Percentiles rank a stretch among this genome's conserved stretches.
Conservation (phyloP, 1,140 invertebrate species). For the Dicyema japonicum region DNA sequence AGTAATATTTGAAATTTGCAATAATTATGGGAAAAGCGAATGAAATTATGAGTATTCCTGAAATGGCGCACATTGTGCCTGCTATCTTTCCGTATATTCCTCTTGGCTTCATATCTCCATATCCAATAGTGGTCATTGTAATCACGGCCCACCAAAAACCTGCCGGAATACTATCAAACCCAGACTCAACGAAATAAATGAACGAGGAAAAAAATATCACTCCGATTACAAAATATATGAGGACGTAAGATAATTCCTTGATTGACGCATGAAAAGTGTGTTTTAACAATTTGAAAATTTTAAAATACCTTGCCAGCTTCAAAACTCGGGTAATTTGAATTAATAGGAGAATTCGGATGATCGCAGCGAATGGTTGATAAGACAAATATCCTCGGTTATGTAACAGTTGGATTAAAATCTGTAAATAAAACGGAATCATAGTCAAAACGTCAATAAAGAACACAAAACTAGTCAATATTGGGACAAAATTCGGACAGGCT, state of each 20-base stretch:
- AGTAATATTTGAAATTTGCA: conserved; percentile 98
- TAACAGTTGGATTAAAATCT: no score
- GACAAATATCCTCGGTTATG: conserved; percentile 15
- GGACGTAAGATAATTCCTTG: conserved; percentile 80
- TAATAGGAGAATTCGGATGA: conserved; percentile 4
- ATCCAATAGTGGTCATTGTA: conserved; percentile 13
- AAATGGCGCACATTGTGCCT: conserved; percentile 60
- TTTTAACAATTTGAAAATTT: conserved; percentile 3
- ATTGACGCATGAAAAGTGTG: conserved; percentile 75
- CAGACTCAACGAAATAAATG: conserved; percentile 13
- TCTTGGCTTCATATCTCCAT: conserved; percentile 10
- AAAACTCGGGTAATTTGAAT: conserved; percentile 9
- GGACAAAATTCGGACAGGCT: conserved; percentile 17
- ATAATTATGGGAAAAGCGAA: conserved; percentile 88
- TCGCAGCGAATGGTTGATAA: conserved; percentile 13
- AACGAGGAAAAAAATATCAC: conserved; percentile 12
- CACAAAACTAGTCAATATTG: conserved; percentile 22
- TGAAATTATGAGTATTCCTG: conserved; percentile 80
- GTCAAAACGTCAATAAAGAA: conserved; percentile 23
- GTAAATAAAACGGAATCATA: conserved; percentile 23
- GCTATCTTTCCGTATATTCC: conserved; percentile 16
- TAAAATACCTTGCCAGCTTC: conserved; percentile 2
- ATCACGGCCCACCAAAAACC: conserved; percentile 17
- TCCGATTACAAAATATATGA: conserved; percentile 50
- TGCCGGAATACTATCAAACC: conserved; percentile 13